Percentiles rank a stretch among this genome's conserved stretches.
phyloP scores from a whole-genome alignment of 1,140 invertebrate genomes.

The Sarcophaga peregrina region DNA sequence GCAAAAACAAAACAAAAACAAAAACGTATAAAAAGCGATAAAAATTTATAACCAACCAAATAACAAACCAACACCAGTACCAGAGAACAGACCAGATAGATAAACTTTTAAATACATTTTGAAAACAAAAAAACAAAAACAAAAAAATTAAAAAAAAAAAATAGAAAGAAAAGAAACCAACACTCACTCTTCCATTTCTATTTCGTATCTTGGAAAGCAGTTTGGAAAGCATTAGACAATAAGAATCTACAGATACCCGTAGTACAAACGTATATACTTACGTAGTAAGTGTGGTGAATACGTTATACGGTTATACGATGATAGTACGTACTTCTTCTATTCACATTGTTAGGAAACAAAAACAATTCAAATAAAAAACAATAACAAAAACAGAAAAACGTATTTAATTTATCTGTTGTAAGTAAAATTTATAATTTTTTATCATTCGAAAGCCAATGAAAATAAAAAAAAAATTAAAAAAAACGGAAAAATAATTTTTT shows the following conservation, averaged over 20 bases:
- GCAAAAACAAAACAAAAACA: neutral
- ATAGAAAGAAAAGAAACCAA: too few relatives aligned
- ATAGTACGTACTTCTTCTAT: too few relatives aligned
- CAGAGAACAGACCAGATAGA: neutral
- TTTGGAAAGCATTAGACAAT: conserved; percentile 12
- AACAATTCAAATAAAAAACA: too few relatives aligned
- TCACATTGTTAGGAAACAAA: too few relatives aligned
- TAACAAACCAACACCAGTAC: neutral
- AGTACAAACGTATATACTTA: too few relatives aligned
- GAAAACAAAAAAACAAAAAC: neutral
- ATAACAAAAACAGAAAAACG: too few relatives aligned
- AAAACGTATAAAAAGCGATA: neutral
- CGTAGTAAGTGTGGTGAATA: neutral
- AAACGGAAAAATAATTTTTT: neutral
- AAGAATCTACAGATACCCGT: neutral
- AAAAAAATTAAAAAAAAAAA: too few relatives aligned
- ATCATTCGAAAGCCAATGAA: neutral
- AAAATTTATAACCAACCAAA: conserved; percentile 23
- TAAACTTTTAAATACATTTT: neutral
- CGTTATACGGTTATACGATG: too few relatives aligned
- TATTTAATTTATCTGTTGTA: neutral
- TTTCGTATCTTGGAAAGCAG: neutral
- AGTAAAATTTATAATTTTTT: neutral
- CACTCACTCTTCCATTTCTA: neutral
- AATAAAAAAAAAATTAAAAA: too few relatives aligned